Base-by-base conservation (phyloP, 2,888 invertebrate species). In the Drosophila neonasuta region DNA sequence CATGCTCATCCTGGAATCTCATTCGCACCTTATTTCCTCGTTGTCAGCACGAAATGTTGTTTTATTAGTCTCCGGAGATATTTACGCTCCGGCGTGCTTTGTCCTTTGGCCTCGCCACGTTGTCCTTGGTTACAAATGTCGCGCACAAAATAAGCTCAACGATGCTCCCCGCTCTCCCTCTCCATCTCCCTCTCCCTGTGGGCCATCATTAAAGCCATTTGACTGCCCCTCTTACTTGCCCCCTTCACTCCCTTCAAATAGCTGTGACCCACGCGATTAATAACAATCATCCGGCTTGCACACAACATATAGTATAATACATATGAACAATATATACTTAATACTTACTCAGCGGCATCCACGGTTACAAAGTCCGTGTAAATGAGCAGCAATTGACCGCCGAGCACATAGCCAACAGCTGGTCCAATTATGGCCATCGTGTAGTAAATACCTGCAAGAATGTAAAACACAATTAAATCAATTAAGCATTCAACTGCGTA, bases 361-460 rank as follows among this genome's bases (percentile, higher is more conserved):
- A 94, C 92, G 56, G 91, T 92, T 58, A 94, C 90, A 85, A 95
- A 94, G 87, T 96, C 96, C 1, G 94, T 94, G 89, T 96, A 96
- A 60, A 96, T 92, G 75, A 94, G 93, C 70, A 97, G 92, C 87
- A 97, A 92, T 88, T 95, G 95, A 0, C 97, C 96, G 3, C 97
- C 97, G n/a, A 96, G 89, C 30, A 97, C 94, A 89, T 95, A 96
- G 44, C 97, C 97, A 80, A 96, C 90, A 44, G 96, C 96, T 13
- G 96, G 96, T 4, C 96, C 96, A 79, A 96, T 93, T 54, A 95
- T 94, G 17, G 96, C 95, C 93, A 95, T 95, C 11, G 95, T 95
- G 89, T 96, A 96, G 91, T 95, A 96, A 45, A 96, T 94, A 62
- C 95, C 96, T 94, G 91, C 0, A 90, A 74, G 42, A 46, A 50